Conservation (phyloP, 2,113 vertebrate genomes). For the Pipa parva region DNA sequence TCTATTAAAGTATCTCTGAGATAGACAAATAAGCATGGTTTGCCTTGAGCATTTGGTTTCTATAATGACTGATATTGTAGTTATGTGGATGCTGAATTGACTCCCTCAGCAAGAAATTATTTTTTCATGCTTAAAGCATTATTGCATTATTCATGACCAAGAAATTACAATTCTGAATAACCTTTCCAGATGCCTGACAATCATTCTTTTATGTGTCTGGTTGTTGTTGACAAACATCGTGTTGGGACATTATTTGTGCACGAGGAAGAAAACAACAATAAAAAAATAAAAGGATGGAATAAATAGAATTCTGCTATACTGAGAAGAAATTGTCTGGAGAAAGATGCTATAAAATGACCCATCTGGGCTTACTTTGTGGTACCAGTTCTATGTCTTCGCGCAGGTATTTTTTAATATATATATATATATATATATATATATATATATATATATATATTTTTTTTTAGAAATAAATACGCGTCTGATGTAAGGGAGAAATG, state of each 20-base stretch:
- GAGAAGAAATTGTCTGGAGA: no score
- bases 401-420: no score
- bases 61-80: no score
- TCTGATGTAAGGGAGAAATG: no score
- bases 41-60: no score
- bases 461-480: no score
- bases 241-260: constrained; percentile 5
- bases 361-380: no score
- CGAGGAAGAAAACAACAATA: constrained; percentile 1
- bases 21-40: neutral
- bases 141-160: constrained; percentile 6
- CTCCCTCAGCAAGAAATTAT: neutral
- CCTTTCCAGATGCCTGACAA: constrained; percentile 37
- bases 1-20: no score
- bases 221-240: constrained; percentile 33
- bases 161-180: constrained; percentile 22
- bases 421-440: no score
- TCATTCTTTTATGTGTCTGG: constrained; percentile 16
- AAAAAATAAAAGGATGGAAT: neutral
- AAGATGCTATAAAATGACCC: no score
- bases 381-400: no score
- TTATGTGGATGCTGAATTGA: neutral
- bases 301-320: neutral
- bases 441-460: no score
- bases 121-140: constrained; percentile 24